phyloP scores from a whole-genome alignment of 1,140 invertebrate species.

The Drosophila sp. region DNA sequence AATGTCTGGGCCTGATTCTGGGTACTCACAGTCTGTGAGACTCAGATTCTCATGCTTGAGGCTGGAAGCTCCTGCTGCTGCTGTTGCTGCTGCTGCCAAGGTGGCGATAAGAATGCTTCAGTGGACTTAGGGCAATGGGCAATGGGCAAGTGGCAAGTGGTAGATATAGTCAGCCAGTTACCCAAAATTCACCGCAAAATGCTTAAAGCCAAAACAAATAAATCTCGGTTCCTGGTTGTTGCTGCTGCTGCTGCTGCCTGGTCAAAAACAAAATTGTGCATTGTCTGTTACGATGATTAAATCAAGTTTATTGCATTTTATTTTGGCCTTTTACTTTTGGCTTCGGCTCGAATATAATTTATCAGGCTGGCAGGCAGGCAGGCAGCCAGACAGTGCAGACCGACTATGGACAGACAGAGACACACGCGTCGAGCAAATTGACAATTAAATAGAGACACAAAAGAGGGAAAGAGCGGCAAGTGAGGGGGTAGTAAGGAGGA shows the following conservation, averaged over 20 bases:
- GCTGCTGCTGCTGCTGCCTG: not conserved
- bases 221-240: conserved; percentile 2
- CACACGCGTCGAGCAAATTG: conserved; percentile 70
- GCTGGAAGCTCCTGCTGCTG: not conserved
- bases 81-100: conserved; percentile 13
- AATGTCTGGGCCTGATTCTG: conserved; percentile 28
- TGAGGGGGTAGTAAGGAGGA: conserved; percentile 18
- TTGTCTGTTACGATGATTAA: conserved; percentile 31
- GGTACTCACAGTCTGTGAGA: not conserved
- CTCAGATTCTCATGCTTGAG: not conserved
- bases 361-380: conserved; percentile 51
- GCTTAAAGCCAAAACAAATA: not conserved
- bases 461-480: not conserved
- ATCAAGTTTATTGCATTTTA: conserved; percentile 53
- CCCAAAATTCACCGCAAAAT: conserved; percentile 10
- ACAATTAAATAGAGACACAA: conserved; percentile 76
- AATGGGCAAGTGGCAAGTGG: not conserved
- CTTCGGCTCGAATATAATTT: conserved; percentile 63
- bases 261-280: conserved; percentile 15
- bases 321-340: conserved; percentile 51
- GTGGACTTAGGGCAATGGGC: conserved; percentile 16
- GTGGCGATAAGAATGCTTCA: conserved; percentile 65
- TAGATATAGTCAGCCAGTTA: not conserved
- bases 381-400: conserved; percentile 32
- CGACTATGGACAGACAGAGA: conserved; percentile 24